These are phyloP conservation scores for Anguilla obscura DNA, from an alignment of 2,797 vertebrate species.

Conservation along the genomic window DNA sequence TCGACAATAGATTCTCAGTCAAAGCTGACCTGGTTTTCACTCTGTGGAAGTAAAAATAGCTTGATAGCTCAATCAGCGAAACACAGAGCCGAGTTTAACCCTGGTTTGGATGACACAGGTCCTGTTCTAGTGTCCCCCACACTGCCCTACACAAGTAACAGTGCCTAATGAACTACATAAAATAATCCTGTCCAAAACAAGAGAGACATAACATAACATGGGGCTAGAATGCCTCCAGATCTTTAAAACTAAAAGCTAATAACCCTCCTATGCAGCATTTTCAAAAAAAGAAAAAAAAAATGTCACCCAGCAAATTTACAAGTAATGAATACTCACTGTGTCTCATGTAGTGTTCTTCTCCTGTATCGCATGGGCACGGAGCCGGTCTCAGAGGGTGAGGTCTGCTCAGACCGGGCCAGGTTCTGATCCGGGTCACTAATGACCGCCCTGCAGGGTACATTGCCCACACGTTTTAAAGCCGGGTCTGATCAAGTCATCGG, in stretches of 20 bases:
- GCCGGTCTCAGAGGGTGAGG: conserved; percentile 42
- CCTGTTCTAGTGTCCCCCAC: not conserved
- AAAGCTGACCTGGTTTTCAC: conserved; percentile 72
- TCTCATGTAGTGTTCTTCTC: conserved; percentile 72
- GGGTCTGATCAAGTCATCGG: not conserved
- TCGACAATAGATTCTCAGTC: conserved; percentile 73
- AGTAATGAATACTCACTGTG: conserved; percentile 58
- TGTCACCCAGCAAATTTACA: not conserved
- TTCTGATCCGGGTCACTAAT: conserved; percentile 77
- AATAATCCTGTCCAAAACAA: not conserved
- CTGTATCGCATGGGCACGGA: conserved; percentile 54
- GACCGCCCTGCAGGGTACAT: conserved; percentile 63
- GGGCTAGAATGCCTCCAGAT: not conserved
- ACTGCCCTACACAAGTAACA: not conserved
- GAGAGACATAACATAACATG: not conserved
- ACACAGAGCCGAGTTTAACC: not conserved
- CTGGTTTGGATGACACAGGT: not conserved
- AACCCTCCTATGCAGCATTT: no score
- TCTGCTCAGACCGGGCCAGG: conserved; percentile 16
- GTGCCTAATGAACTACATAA: not conserved
- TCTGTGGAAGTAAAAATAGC: conserved; percentile 58
- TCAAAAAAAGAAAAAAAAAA: no score
- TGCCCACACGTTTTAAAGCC: not conserved
- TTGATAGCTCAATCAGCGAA: not conserved
- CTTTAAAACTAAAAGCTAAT: no score